Evolutionary conservation across 2,113 vertebrate species (phyloP).

Genomic region (Bostrychus sinensis): DNA sequence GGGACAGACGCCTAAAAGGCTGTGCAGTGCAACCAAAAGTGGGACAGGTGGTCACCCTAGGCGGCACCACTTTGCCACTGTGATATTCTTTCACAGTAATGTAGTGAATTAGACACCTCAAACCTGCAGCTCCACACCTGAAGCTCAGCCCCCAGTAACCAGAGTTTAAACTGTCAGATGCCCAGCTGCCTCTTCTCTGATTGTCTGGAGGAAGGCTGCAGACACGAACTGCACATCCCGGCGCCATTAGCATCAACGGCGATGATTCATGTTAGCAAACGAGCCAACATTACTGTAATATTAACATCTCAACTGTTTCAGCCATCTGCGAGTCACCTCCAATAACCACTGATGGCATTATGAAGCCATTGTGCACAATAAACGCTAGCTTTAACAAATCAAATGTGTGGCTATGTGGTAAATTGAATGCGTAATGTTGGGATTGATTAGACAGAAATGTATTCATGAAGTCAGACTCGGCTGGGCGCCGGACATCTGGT

Average conservation of each 20-base stretch:
- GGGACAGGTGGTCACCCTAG: too few relatives aligned
- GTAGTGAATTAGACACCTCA: background rate
- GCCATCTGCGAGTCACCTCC: conserved; percentile 7
- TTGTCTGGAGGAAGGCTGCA: background rate
- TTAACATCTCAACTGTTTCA: background rate
- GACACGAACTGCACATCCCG: conserved; percentile 3
- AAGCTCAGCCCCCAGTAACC: background rate
- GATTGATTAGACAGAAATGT: conserved; percentile 26
- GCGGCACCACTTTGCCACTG: too few relatives aligned
- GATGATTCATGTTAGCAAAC: conserved; percentile 28
- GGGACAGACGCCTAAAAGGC: too few relatives aligned
- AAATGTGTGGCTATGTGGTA: conserved; percentile 10
- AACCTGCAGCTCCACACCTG: background rate
- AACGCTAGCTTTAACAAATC: conserved; percentile 1
- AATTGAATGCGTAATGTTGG: conserved; percentile 26
- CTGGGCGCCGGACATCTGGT: conserved; percentile 37
- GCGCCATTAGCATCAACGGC: conserved; percentile 11
- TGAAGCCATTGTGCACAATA: conserved; percentile 14
- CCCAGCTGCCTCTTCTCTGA: conserved; percentile 6
- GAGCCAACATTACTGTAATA: conserved; percentile 6
- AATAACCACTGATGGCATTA: conserved; percentile 12
- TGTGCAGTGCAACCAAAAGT: too few relatives aligned
- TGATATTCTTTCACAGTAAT: too few relatives aligned
- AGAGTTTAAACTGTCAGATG: conserved; percentile 7
- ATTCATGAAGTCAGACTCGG: conserved; percentile 26